These are phyloP conservation scores for Pachypsylla venusta DNA, from an alignment of 1,140 invertebrate genomes.

Conservation along the genomic window DNA sequence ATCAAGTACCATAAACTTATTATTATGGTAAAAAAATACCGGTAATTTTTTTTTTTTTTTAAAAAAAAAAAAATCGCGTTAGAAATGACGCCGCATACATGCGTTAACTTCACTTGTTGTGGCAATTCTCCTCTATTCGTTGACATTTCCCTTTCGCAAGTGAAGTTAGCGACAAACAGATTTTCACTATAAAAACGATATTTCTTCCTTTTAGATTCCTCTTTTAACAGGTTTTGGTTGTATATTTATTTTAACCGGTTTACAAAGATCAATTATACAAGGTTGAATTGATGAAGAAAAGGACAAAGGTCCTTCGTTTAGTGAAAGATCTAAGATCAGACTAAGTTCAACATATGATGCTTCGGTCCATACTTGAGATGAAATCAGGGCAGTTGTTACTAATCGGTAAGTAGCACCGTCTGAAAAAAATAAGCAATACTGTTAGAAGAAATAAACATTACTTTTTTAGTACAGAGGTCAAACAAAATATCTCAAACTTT, in stretches of 20 bases:
- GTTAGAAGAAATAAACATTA: not conserved
- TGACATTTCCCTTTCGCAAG: no score
- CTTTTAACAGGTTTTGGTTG: conserved; percentile 74
- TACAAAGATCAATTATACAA: conserved; percentile 66
- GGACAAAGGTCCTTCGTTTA: conserved; percentile 37
- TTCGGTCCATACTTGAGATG: conserved; percentile 81
- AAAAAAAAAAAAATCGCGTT: no score
- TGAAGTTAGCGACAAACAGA: no score
- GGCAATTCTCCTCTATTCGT: no score
- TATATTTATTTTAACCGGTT: conserved; percentile 77
- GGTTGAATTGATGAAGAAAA: conserved; percentile 38
- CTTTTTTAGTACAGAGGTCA: no score
- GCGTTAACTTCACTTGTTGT: no score
- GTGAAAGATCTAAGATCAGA: conserved; percentile 60
- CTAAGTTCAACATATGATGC: conserved; percentile 75
- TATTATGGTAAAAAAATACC: no score
- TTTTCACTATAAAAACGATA: no score
- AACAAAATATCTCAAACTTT: no score
- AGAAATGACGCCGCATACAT: no score
- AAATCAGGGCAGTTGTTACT: conserved; percentile 69
- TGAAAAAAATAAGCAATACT: conserved; percentile 10
- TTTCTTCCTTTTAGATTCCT: conserved; percentile 54
- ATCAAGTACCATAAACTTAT: no score
- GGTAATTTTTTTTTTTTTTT: no score
- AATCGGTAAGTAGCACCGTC: conserved; percentile 52